Conservation (phyloP, 92 coral and sea anemone species). For the Pocillopora meandrina region DNA sequence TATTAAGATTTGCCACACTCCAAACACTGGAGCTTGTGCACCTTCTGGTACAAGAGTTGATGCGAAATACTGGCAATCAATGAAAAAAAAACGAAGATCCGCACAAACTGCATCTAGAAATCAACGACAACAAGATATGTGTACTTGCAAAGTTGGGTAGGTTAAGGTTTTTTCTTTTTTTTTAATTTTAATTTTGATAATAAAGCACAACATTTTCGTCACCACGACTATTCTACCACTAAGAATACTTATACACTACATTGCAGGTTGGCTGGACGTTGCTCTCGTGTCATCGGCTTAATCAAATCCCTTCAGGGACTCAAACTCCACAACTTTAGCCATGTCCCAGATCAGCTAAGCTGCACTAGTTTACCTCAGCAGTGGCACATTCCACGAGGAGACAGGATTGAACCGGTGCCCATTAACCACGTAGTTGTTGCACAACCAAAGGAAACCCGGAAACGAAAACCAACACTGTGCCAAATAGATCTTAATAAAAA, state of each 20-base stretch:
- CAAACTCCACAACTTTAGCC: conserved; percentile 42
- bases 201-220: conserved; percentile 5
- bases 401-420: conserved; percentile 45
- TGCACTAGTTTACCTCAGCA: conserved; percentile 57
- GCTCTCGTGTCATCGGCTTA: conserved; percentile 47
- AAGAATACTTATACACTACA: conserved; percentile 11
- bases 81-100: conserved; percentile 14
- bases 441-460: conserved; percentile 9
- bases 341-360: conserved; percentile 46
- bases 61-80: conserved; percentile 46
- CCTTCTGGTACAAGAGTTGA: conserved; percentile 19
- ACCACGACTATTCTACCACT: conserved; percentile 20
- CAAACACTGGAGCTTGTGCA: conserved; percentile 20
- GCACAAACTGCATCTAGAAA: too few relatives aligned
- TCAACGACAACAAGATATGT: neutral
- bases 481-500: conserved; percentile 10
- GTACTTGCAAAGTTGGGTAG: too few relatives aligned
- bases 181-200: conserved; percentile 4
- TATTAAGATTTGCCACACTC: conserved; percentile 31
- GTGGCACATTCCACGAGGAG: conserved; percentile 61
- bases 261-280: conserved; percentile 38
- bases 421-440: conserved; percentile 17
- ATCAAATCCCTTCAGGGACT: conserved; percentile 46
- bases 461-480: conserved; percentile 15
- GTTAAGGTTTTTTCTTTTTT: too few relatives aligned